phyloP scores from a whole-genome alignment of 2,113 vertebrate species.

The Tragelaphus scriptus region DNA sequence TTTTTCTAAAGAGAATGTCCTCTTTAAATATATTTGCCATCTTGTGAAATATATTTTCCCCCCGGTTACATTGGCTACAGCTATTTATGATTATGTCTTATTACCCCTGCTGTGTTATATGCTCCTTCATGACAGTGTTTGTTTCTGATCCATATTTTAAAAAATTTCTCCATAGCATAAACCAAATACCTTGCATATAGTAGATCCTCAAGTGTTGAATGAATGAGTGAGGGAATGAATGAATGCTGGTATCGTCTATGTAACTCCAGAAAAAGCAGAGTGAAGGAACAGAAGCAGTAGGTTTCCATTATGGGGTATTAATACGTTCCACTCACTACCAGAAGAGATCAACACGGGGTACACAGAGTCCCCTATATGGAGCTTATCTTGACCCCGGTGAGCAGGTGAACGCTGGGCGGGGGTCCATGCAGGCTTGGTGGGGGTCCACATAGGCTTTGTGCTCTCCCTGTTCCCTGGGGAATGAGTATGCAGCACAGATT shows the following conservation, averaged over 20 bases:
- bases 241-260: neutral
- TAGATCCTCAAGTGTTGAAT: neutral
- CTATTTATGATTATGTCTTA: neutral
- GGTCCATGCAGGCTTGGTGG: neutral
- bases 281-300: neutral
- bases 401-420: neutral
- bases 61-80: neutral
- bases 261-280: neutral
- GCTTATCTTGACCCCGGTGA: neutral
- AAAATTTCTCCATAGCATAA: neutral
- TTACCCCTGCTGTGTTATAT: neutral
- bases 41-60: neutral
- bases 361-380: neutral
- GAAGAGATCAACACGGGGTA: neutral
- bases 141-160: neutral
- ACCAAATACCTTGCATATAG: neutral
- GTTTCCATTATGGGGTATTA: neutral
- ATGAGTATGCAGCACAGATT: neutral
- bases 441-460: neutral
- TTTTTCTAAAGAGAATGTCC: neutral
- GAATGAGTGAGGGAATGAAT: neutral
- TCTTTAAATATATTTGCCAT: neutral
- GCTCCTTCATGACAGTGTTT: neutral
- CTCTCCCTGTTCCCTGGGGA: neutral
- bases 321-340: neutral